phyloP scores from a whole-genome alignment of 2,113 vertebrate genomes.

The Saccopteryx bilineata region DNA sequence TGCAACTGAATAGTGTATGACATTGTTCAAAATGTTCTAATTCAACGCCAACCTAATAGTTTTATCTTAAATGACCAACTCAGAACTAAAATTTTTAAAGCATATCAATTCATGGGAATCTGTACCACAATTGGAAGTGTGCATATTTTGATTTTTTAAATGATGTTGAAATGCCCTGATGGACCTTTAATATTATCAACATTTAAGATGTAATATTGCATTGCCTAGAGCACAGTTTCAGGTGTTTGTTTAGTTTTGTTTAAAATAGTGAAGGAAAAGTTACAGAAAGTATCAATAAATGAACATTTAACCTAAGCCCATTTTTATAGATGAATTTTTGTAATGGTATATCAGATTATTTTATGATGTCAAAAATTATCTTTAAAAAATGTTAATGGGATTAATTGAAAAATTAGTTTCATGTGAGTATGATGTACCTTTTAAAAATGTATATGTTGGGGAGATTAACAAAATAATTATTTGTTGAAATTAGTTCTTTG shows the following conservation, averaged over 20 bases:
- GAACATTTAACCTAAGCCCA: not conserved
- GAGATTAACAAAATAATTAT: not conserved
- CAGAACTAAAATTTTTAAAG: conserved; percentile 25
- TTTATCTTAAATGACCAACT: conserved; percentile 38
- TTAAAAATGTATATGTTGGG: not conserved
- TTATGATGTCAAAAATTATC: not conserved
- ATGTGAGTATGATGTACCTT: not conserved
- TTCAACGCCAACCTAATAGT: conserved; percentile 34
- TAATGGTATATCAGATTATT: not conserved
- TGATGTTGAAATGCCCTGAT: not conserved
- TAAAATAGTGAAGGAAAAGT: conserved; percentile 30
- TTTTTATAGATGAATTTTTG: not conserved
- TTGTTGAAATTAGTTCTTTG: conserved; percentile 1
- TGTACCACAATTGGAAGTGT: not conserved
- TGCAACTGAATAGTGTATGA: not conserved
- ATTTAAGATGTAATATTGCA: not conserved
- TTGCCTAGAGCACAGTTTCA: not conserved
- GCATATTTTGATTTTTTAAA: not conserved
- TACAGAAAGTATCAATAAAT: conserved; percentile 2
- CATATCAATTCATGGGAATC: not conserved
- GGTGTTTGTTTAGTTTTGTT: not conserved
- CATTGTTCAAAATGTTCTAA: not conserved
- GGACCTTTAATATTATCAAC: not conserved
- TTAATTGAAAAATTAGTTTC: conserved; percentile 36
- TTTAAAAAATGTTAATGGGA: not conserved